Evolutionary conservation across 1,140 invertebrate species (phyloP).

Genomic region (Hetaerina americana): DNA sequence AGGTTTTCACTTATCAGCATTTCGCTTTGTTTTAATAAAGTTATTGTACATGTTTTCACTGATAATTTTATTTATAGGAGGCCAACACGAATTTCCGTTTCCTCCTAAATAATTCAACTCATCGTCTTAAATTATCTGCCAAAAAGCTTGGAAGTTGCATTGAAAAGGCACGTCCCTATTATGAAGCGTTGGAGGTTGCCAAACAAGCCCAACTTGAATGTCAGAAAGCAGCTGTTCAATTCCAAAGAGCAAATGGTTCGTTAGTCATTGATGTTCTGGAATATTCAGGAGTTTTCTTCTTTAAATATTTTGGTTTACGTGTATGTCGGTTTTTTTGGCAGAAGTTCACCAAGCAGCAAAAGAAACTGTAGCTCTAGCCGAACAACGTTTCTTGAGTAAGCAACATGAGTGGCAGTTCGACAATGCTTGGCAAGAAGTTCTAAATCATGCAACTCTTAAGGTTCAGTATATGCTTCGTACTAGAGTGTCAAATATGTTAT

Average conservation of each 20-base stretch:
- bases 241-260: conserved; percentile 76
- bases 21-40: background rate
- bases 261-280: no score
- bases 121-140: conserved; percentile 65
- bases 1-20: conserved; percentile 21
- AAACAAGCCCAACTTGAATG: conserved; percentile 56
- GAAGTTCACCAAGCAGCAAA: conserved; percentile 56
- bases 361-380: conserved; percentile 71
- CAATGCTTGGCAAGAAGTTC: conserved; percentile 95
- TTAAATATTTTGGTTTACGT: no score
- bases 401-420: conserved; percentile 45
- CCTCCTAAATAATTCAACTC: conserved; percentile 70
- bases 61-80: conserved; percentile 39
- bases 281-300: no score
- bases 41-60: background rate
- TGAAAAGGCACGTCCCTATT: conserved; percentile 81
- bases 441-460: conserved; percentile 74
- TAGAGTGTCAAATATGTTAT: no score
- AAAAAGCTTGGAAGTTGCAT: conserved; percentile 79
- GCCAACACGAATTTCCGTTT: conserved; percentile 70
- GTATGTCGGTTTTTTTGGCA: background rate
- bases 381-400: conserved; percentile 24
- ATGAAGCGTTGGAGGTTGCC: conserved; percentile 49
- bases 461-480: background rate
- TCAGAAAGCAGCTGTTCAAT: conserved; percentile 80